These are phyloP conservation scores for Heliconius ethilla DNA, from an alignment of 2,888 invertebrate species.

Conservation along the genomic window DNA sequence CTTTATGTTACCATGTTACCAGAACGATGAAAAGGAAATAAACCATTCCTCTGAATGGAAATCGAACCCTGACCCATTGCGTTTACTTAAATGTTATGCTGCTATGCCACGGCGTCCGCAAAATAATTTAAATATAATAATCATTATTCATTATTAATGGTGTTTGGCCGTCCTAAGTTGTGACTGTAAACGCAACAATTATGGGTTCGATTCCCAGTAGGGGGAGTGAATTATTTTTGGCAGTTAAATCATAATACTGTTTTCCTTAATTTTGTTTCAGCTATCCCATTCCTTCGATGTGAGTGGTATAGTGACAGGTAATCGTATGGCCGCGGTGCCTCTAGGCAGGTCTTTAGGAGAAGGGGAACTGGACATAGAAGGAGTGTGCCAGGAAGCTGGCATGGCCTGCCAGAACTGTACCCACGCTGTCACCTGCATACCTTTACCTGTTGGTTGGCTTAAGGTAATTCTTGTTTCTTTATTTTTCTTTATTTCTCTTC, in stretches of 20 bases:
- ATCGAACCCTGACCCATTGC: too few species aligned
- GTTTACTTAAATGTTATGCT: too few species aligned
- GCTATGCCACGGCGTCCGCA: too few species aligned
- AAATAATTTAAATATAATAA: too few species aligned
- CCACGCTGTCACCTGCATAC: slow-evolving; percentile 65
- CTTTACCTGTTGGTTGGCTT: slow-evolving; percentile 69
- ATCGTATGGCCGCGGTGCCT: slow-evolving; percentile 71
- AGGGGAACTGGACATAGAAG: slow-evolving; percentile 73
- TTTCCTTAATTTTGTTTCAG: slow-evolving; percentile 50
- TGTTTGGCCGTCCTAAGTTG: too few species aligned
- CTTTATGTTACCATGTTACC: too few species aligned
- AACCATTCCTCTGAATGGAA: too few species aligned
- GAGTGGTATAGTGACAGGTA: slow-evolving; percentile 67
- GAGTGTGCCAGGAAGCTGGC: slow-evolving; percentile 66
- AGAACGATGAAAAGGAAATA: too few species aligned
- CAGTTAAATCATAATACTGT: background rate
- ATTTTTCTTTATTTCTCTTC: background rate
- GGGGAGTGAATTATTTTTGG: too few species aligned
- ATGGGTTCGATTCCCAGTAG: too few species aligned
- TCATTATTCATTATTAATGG: too few species aligned
- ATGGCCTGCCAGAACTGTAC: slow-evolving; percentile 71
- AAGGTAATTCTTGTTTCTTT: slow-evolving; percentile 56
- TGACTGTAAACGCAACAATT: too few species aligned
- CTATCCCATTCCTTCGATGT: slow-evolving; percentile 64
- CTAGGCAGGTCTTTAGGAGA: slow-evolving; percentile 66